A percentile compares a stretch with the other conserved stretches of the same genome.
These are phyloP conservation scores for Bimastos eiseni DNA, from an alignment of 2,888 invertebrate genomes.

Conservation along the genomic window DNA sequence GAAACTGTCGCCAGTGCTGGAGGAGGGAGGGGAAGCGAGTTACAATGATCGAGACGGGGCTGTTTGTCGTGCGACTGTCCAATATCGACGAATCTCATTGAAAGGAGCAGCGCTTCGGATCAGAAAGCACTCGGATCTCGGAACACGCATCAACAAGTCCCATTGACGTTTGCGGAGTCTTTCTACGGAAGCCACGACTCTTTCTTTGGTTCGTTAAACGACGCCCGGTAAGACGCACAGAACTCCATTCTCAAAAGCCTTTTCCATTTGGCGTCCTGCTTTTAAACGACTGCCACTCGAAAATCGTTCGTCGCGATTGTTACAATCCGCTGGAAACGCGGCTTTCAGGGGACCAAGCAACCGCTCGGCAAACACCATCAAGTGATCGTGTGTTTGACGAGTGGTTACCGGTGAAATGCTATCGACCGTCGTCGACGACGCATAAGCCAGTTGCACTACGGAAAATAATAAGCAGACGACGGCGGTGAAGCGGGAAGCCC, in stretches of 20 bases:
- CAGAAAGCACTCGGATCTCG: background rate
- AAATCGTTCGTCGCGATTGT: background rate
- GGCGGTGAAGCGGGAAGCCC: background rate
- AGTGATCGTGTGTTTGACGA: background rate
- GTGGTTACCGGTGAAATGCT: background rate
- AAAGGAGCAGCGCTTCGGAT: background rate
- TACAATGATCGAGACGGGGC: background rate
- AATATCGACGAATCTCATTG: background rate
- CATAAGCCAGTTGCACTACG: background rate
- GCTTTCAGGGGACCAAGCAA: background rate
- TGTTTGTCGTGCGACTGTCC: background rate
- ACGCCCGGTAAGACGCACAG: background rate
- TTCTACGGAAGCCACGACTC: too few species aligned
- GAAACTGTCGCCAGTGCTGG: background rate
- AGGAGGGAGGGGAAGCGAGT: background rate
- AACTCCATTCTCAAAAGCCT: background rate
- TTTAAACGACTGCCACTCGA: background rate
- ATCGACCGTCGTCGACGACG: background rate
- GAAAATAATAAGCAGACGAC: conserved; percentile 17
- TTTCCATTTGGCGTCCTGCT: conserved; percentile 19
- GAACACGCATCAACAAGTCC: conserved; percentile 1
- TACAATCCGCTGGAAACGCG: background rate
- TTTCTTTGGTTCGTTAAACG: too few species aligned
- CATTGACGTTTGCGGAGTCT: background rate
- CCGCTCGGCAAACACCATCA: background rate